Base-by-base conservation (phyloP, 2,113 vertebrate species). In the Meleagris gallopavo region DNA sequence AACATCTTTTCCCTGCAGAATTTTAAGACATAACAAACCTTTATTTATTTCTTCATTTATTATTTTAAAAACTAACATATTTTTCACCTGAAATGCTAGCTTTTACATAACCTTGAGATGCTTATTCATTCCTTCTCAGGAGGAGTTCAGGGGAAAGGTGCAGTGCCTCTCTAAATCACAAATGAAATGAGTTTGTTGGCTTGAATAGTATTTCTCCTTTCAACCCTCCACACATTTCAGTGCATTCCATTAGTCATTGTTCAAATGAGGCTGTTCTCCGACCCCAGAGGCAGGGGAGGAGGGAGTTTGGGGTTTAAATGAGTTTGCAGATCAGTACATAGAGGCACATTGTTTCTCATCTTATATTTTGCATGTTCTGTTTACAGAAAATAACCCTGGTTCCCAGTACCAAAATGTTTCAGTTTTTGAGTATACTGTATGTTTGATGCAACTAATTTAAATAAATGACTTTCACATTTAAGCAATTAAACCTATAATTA, bases 291-390 rank as follows among this genome's bases (percentile, higher is more conserved):
- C 94, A 94, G 76, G 76, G 95, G 92, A 95, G 95, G 94, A 95
- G 96, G 96, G 95, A 97, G 83, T 96, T 95, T 95, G 92, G 96
- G 95, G 93, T 94, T 97, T 97, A 96, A 97, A 97, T 92, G 96
- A 94, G 97, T 96, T 97, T 97, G 91, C 91, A 25, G 55, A 95
- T 97, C 93, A 94, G 90, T 94, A 89, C 91, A 95, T 62, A 96
- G 95, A 96, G 85, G 80, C 93, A 88, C 95, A 91, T 94, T 96
- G 86, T 96, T 95, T 92, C 92, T 84, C 83, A 86, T 91, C 78
- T 81, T 83, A 94, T 75, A 90, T 96, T 95, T 96, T 61, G 50
- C 88, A 90, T 91, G 90, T 85, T 89, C 80, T 93, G 78, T 90
- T 96, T 94, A 89, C 75, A 92, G 67, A 58, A 81, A 94, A 89